Conservation (phyloP, 2,113 vertebrate species). For the Zosterops lateralis region DNA sequence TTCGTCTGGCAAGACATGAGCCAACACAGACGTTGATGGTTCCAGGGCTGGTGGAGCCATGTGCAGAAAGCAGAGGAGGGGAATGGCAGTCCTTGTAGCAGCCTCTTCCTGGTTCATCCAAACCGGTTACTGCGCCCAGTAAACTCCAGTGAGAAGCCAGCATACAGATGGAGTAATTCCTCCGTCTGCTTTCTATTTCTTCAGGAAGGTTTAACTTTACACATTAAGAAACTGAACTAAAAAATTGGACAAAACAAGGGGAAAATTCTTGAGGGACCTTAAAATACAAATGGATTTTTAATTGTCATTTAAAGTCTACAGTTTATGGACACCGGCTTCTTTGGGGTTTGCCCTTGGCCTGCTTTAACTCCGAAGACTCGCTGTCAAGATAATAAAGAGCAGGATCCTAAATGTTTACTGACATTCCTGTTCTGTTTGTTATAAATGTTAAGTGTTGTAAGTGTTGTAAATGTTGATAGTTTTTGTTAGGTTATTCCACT, state of each 20-base stretch:
- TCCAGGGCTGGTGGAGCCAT: not conserved
- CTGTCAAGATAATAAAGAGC: not conserved
- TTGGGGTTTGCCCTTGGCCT: not conserved
- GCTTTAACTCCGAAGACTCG: not conserved
- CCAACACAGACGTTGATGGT: accelerated
- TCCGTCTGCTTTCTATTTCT: not conserved
- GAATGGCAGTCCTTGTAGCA: not conserved
- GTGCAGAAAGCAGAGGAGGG: not conserved
- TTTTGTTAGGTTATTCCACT: not conserved
- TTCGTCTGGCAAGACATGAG: not conserved
- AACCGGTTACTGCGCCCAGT: not conserved
- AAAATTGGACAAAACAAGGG: not conserved
- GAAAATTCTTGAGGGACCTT: not conserved
- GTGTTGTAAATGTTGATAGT: not conserved
- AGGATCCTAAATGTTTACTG: not conserved
- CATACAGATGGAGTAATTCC: not conserved
- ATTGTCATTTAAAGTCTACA: not conserved
- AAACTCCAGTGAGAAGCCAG: no score
- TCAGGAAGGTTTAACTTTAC: not conserved
- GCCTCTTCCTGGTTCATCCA: not conserved
- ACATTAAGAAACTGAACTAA: not conserved
- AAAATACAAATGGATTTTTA: not conserved
- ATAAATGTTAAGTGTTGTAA: not conserved
- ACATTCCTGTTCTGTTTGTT: not conserved
- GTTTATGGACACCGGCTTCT: not conserved